phyloP scores from a whole-genome alignment of 1,140 invertebrate genomes.

The Drosophila sucinea region DNA sequence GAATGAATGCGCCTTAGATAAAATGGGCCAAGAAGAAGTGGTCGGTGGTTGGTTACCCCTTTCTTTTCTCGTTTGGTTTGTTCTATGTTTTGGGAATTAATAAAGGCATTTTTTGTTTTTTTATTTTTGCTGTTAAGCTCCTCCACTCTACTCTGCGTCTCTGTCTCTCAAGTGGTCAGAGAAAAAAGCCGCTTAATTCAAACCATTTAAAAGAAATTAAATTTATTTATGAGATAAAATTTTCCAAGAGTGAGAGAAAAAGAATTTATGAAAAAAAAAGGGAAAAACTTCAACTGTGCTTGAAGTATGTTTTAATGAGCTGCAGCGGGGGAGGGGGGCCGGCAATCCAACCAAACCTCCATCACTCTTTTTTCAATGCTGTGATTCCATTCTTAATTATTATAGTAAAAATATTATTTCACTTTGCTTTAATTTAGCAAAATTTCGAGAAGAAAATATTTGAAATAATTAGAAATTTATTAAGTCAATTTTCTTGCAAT shows the following conservation, averaged over 20 bases:
- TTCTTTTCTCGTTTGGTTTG: slow-evolving; percentile 25
- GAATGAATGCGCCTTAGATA: slow-evolving; percentile 53
- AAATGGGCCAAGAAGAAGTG: slow-evolving; percentile 39
- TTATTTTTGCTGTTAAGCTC: slow-evolving; percentile 24
- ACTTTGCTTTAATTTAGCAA: too few species aligned
- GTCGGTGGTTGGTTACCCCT: slow-evolving; percentile 18
- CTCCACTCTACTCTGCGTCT: not conserved
- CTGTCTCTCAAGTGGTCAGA: not conserved
- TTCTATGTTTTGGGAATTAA: slow-evolving; percentile 50
- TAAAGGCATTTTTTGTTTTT: slow-evolving; percentile 53
- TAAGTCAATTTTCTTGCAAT: too few species aligned
- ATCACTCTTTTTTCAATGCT: too few species aligned
- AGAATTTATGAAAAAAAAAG: not conserved
- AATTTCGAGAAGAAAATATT: too few species aligned
- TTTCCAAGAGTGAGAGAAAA: not conserved
- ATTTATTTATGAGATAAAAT: slow-evolving; percentile 56
- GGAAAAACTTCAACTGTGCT: not conserved
- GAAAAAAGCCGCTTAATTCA: slow-evolving; percentile 32
- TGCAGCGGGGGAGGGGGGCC: too few species aligned
- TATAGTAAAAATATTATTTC: too few species aligned
- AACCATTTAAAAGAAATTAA: slow-evolving; percentile 63
- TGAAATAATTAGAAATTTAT: too few species aligned
- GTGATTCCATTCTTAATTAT: too few species aligned
- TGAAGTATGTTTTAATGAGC: too few species aligned
- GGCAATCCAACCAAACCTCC: too few species aligned